Percentiles rank a stretch among this genome's conserved stretches.
Evolutionary conservation across 2,888 invertebrate genomes (phyloP).

Genomic region (Itoplectis maculator): DNA sequence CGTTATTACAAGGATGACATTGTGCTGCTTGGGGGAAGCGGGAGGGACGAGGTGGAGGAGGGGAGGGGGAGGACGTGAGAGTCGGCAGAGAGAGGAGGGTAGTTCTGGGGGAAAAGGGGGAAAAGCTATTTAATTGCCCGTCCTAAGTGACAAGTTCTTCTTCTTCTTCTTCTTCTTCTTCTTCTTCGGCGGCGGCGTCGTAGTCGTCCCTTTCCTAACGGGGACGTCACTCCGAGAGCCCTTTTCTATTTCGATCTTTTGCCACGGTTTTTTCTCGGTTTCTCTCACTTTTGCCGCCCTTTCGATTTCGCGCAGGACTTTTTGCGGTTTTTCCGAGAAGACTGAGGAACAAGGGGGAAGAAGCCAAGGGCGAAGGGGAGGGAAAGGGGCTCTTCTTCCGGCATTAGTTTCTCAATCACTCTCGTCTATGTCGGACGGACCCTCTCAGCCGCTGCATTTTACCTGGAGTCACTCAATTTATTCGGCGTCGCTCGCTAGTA

Average conservation of each 20-base stretch:
- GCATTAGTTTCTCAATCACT: slow-evolving; percentile 46
- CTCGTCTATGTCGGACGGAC: slow-evolving; percentile 39
- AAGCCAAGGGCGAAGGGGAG: slow-evolving; percentile 32
- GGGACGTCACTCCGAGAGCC: slow-evolving; percentile 1
- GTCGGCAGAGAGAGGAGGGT: too few species aligned
- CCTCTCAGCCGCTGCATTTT: neutral
- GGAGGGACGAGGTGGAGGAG: slow-evolving; percentile 2
- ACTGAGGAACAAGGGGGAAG: slow-evolving; percentile 52
- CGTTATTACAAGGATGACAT: slow-evolving; percentile 29
- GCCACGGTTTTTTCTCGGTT: slow-evolving; percentile 13
- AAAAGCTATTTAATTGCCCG: slow-evolving; percentile 28
- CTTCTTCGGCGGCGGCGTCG: too few species aligned
- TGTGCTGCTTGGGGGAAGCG: neutral
- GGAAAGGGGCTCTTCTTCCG: slow-evolving; percentile 12
- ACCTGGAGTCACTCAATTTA: slow-evolving; percentile 48
- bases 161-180: neutral
- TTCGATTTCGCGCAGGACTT: slow-evolving; percentile 12
- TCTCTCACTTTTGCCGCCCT: neutral
- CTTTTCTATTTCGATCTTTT: slow-evolving; percentile 38
- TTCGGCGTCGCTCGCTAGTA: slow-evolving; percentile 3
- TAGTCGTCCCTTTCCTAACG: too few species aligned
- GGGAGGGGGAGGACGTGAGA: neutral
- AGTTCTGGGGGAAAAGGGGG: neutral
- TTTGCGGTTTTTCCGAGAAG: slow-evolving; percentile 21
- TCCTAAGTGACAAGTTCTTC: slow-evolving; percentile 16